phyloP scores from a whole-genome alignment of 2,888 invertebrate species.

The Nysson spinosus region DNA sequence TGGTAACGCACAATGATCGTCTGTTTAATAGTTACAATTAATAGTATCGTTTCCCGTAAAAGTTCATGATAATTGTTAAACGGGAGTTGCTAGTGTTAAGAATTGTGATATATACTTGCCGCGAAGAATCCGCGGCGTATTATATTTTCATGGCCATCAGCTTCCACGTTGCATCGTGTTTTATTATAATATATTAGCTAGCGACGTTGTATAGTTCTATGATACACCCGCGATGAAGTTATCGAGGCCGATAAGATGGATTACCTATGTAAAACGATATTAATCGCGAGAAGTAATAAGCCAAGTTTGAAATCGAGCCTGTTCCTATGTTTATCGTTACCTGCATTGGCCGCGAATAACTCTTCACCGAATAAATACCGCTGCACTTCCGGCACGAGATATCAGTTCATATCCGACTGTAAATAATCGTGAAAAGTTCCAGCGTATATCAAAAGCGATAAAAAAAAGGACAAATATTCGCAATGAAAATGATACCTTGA shows the following conservation, averaged over 20 bases:
- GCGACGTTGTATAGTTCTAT: slow-evolving; percentile 40
- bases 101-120: slow-evolving; percentile 8
- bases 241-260: slow-evolving; percentile 20
- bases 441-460: too few relatives aligned
- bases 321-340: background rate
- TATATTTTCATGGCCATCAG: slow-evolving; percentile 32
- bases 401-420: too few relatives aligned
- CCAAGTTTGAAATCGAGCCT: slow-evolving; percentile 26
- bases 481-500: too few relatives aligned
- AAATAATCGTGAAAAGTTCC: too few relatives aligned
- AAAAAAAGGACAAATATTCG: too few relatives aligned
- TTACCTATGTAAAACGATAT: slow-evolving; percentile 14
- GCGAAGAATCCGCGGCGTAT: slow-evolving; percentile 8
- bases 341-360: too few relatives aligned
- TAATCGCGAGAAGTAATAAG: background rate
- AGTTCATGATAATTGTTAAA: slow-evolving; percentile 24
- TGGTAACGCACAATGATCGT: slow-evolving; percentile 34
- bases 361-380: too few relatives aligned
- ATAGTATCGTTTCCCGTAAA: slow-evolving; percentile 15
- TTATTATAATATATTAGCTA: slow-evolving; percentile 37
- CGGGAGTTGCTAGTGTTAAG: slow-evolving; percentile 29
- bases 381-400: too few relatives aligned
- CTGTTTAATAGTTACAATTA: slow-evolving; percentile 15
- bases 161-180: slow-evolving; percentile 27
- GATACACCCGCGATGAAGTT: slow-evolving; percentile 26